These are phyloP conservation scores for Ennomos quercinarius DNA, from an alignment of 2,888 invertebrate genomes.

Conservation along the genomic window DNA sequence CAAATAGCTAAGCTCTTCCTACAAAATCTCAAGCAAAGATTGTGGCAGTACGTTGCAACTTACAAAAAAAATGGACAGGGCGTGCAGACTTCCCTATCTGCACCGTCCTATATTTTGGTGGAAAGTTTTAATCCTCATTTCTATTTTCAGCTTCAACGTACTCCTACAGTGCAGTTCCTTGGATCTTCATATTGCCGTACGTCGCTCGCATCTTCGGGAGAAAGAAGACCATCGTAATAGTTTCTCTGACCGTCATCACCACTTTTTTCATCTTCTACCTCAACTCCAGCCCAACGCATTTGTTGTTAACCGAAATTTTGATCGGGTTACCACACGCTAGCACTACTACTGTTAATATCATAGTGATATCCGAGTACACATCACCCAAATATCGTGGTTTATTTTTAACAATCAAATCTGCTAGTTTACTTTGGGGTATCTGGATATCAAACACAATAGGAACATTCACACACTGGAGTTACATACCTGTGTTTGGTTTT, in stretches of 20 bases:
- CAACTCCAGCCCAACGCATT: constrained; percentile 6
- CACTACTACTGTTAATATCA: constrained; percentile 32
- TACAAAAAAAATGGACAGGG: too few relatives aligned
- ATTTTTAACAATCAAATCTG: constrained; percentile 44
- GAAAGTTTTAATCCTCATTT: not conserved
- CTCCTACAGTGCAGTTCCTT: constrained; percentile 43
- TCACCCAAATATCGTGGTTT: constrained; percentile 41
- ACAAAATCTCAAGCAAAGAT: too few relatives aligned
- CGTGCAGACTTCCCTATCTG: too few relatives aligned
- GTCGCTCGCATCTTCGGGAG: constrained; percentile 37
- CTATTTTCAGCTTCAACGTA: constrained; percentile 45
- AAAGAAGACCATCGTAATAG: constrained; percentile 38
- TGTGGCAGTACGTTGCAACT: too few relatives aligned
- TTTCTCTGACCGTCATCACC: constrained; percentile 30
- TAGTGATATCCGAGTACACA: constrained; percentile 42
- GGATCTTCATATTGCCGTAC: constrained; percentile 41
- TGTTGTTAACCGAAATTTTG: constrained; percentile 4
- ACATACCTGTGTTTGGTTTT: constrained; percentile 38
- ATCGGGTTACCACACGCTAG: constrained; percentile 13
- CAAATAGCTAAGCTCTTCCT: too few relatives aligned
- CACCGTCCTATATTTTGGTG: too few relatives aligned
- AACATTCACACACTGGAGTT: constrained; percentile 44
- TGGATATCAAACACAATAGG: constrained; percentile 49
- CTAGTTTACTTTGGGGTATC: constrained; percentile 43
- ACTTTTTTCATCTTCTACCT: constrained; percentile 16